Evolutionary conservation across 2,797 vertebrate genomes (phyloP).

Genomic region (Rhynchotus rufescens): DNA sequence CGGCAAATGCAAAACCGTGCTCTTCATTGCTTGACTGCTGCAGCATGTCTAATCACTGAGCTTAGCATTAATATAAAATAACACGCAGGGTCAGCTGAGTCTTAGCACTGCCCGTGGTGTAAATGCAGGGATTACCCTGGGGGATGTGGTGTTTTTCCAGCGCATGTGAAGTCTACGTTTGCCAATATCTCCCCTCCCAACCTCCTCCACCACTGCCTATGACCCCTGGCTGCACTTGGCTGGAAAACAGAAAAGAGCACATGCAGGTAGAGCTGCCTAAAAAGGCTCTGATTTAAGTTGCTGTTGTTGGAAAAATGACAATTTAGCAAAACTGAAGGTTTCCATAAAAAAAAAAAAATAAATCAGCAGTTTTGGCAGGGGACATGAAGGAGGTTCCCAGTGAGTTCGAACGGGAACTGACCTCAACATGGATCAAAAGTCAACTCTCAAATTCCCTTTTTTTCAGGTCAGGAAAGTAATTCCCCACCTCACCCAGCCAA

Average conservation of each 20-base stretch:
- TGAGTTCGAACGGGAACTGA: background rate
- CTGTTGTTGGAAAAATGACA: background rate
- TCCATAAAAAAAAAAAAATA: background rate
- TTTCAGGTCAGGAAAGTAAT: background rate
- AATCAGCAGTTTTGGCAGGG: background rate
- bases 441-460: background rate
- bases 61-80: background rate
- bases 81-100: background rate
- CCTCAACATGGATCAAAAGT: background rate
- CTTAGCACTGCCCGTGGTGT: background rate
- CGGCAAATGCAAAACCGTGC: background rate
- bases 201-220: background rate
- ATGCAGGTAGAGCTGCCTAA: background rate
- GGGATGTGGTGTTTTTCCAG: background rate
- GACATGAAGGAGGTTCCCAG: background rate
- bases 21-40: accelerated
- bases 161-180: background rate
- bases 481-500: background rate
- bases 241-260: background rate
- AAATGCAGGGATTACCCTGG: background rate
- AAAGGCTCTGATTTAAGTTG: background rate
- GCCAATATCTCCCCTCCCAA: background rate
- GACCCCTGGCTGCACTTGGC: background rate
- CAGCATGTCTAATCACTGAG: background rate
- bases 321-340: background rate